Percentiles rank a stretch among this genome's conserved stretches.
phyloP scores from a whole-genome alignment of 1,140 invertebrate genomes.

The Myzus persicae region DNA sequence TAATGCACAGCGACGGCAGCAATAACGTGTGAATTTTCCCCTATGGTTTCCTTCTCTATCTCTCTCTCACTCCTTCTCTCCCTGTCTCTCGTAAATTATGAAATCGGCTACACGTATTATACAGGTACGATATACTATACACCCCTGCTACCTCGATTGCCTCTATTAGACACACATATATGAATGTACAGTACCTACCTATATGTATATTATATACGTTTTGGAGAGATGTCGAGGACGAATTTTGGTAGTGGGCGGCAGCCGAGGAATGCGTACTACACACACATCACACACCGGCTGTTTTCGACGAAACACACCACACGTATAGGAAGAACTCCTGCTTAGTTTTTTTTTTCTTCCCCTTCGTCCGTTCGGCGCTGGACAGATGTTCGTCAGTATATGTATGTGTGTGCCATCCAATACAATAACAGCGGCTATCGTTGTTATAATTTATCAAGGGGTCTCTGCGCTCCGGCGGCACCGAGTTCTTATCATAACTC shows the following conservation, averaged over 20 bases:
- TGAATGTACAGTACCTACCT: not conserved
- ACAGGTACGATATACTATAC: no score
- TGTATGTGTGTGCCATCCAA: not conserved
- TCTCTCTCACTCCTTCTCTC: not conserved
- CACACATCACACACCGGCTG: not conserved
- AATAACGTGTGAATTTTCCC: conserved; percentile 16
- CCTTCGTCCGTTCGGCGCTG: not conserved
- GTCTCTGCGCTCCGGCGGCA: not conserved
- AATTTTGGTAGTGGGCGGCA: not conserved
- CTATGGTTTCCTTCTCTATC: not conserved
- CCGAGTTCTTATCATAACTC: conserved; percentile 40
- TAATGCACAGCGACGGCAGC: not conserved
- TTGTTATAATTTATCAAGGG: conserved; percentile 50
- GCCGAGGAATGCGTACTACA: not conserved
- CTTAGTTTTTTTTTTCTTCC: not conserved
- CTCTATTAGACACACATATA: not conserved
- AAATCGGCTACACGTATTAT: not conserved
- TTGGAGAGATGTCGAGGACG: not conserved
- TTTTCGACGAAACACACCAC: not conserved
- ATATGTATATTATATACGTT: not conserved
- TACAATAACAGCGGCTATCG: not conserved
- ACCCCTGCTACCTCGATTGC: not conserved
- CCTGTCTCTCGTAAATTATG: not conserved
- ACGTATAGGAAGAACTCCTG: not conserved
- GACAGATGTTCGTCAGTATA: conserved; percentile 37